These are phyloP conservation scores for Gymnoscopelus braueri DNA, from an alignment of 2,797 vertebrate species.

Conservation along the genomic window DNA sequence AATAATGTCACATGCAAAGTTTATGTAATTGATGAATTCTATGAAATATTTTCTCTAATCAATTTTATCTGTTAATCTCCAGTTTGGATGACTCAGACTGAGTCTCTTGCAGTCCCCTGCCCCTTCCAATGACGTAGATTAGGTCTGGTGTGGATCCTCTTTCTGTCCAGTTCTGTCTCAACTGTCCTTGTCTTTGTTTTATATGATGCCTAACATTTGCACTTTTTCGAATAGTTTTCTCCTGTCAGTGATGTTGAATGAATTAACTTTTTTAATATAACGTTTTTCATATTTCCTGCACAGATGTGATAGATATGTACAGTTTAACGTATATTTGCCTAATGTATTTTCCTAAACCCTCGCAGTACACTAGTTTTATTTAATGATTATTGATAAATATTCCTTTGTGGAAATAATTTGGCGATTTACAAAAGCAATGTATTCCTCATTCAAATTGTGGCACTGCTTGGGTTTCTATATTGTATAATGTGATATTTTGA, in stretches of 20 bases:
- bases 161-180: conserved; percentile 66
- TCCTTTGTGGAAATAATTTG: conserved; percentile 81
- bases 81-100: conserved; percentile 28
- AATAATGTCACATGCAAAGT: conserved; percentile 41
- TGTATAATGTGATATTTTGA: conserved; percentile 46
- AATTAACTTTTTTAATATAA: conserved; percentile 25
- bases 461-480: conserved; percentile 83
- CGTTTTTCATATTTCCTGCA: conserved; percentile 55
- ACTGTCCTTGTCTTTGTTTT: conserved; percentile 73
- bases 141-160: conserved; percentile 53
- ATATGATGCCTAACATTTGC: conserved; percentile 65
- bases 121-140: conserved; percentile 60
- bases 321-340: conserved; percentile 55
- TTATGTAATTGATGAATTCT: conserved; percentile 46
- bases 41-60: conserved; percentile 38
- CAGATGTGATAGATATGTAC: conserved; percentile 54
- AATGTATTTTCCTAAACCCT: conserved; percentile 79
- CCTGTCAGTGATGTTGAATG: conserved; percentile 47
- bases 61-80: conserved; percentile 18
- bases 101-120: conserved; percentile 40
- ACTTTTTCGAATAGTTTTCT: conserved; percentile 60
- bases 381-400: conserved; percentile 64
- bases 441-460: conserved; percentile 58
- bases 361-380: conserved; percentile 81
- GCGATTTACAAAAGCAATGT: conserved; percentile 43